Evolutionary conservation across 2,888 invertebrate species (phyloP), one percentile per base, ranked within the genome.

Genomic region (Limnephilus auricula): DNA sequence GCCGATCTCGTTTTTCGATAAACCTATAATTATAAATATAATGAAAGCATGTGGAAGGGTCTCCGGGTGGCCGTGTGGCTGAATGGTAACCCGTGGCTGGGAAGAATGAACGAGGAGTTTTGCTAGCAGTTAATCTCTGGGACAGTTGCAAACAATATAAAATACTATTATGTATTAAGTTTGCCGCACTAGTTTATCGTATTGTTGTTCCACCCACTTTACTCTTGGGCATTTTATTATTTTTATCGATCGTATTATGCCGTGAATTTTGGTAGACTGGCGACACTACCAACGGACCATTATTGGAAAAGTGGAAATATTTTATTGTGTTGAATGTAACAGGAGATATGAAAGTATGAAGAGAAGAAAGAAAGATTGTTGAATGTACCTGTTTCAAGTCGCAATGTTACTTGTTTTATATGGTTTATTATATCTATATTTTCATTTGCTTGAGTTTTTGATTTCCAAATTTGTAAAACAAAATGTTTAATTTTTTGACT

Each of bases 1-100:
- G 90, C 92, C 93, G 93, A 93, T 93, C 93, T 93, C 93, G 92
- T 93, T 90, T 92, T 91, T 92, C 90, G 92, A 92, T 92, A 88
- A 85, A 85, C 40, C 50, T 86, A 90, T 91, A 92, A 92, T 92
- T 92, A 90, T 90, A 91, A 90, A 80, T 89, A 34, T 88, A 40
- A 79, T 80, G 79, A 45, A 80, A 45, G 80, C 13, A 40, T 40
- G 89, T 80, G 37, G 89, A n/a, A 79, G 5, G 32, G n/a, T 37
- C 37, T 32, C 37, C 83, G 25, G 9, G 6, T n/a, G 65, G 25
- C 65, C 65, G 65, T 0, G 0, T 65, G 18, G 65, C 65, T 25
- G 65, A 65, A 65, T 65, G 65, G 65, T 65, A 34, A 82, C 9
- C 34, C 18, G 32, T 34, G 82, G 25, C 82, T 31, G 82, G 18